Conservation (phyloP, 2,797 vertebrate genomes). For the Lithobates sylvaticus region DNA sequence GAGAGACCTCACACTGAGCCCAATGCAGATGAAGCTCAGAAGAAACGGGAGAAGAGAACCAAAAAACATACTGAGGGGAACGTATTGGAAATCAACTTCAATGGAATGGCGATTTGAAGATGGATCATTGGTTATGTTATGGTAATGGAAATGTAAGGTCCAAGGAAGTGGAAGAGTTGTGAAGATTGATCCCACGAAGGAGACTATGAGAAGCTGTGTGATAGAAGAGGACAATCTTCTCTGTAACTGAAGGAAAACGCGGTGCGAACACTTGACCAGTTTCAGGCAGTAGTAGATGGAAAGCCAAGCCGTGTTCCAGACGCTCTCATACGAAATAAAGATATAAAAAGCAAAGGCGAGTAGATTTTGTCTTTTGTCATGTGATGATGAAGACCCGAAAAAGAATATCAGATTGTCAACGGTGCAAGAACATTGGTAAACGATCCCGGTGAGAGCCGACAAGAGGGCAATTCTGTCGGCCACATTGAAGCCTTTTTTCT, state of each 20-base stretch:
- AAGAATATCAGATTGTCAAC: neutral
- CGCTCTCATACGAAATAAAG: neutral
- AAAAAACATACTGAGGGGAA: too few species aligned
- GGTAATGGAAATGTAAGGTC: neutral
- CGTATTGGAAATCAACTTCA: too few species aligned
- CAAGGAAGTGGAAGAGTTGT: neutral
- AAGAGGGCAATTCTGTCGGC: neutral
- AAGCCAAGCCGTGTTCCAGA: conserved; percentile 25
- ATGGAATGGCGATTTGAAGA: too few species aligned
- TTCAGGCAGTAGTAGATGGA: conserved; percentile 5
- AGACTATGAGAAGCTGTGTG: neutral
- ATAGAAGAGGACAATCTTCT: neutral
- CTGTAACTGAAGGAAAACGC: neutral
- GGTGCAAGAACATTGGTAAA: neutral
- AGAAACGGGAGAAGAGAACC: too few species aligned
- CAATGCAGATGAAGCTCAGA: too few species aligned
- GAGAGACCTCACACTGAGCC: too few species aligned
- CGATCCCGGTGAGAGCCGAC: neutral
- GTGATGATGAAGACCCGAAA: neutral
- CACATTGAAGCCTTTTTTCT: neutral
- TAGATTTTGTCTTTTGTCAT: neutral
- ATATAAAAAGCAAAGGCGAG: neutral
- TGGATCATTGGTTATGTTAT: too few species aligned
- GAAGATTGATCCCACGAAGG: neutral
- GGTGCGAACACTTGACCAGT: neutral